Evolutionary conservation across 2,113 vertebrate species (phyloP).

Genomic region (Chlorodrepanis virens): DNA sequence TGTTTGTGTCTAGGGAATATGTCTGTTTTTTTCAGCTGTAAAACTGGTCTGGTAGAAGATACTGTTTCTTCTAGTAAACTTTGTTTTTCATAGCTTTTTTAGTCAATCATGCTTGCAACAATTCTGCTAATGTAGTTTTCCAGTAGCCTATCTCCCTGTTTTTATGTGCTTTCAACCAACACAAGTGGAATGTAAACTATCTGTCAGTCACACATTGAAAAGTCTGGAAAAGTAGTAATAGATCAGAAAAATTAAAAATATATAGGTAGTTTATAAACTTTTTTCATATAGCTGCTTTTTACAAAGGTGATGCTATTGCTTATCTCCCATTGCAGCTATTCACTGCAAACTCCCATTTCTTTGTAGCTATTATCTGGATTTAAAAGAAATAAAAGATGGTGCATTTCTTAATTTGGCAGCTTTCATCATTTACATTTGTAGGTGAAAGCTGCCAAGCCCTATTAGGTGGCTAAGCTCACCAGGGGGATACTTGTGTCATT

Average conservation of each 20-base stretch:
- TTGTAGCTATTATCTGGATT: background rate
- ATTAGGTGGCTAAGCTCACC: background rate
- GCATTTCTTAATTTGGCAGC: background rate
- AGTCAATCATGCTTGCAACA: background rate
- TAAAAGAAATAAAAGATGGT: background rate
- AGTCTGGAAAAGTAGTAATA: background rate
- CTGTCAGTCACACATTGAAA: background rate
- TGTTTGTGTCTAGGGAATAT: background rate
- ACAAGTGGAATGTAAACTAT: background rate
- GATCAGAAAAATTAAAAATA: background rate
- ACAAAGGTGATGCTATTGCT: background rate
- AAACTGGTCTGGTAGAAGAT: background rate
- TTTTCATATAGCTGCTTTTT: background rate
- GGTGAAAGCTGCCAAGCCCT: constrained; percentile 30
- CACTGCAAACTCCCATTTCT: background rate
- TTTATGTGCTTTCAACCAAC: background rate
- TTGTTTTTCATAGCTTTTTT: background rate
- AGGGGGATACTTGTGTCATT: background rate
- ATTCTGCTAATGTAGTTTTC: background rate
- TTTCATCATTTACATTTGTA: constrained; percentile 9
- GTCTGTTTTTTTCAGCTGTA: background rate
- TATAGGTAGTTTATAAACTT: background rate
- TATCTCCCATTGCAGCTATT: background rate
- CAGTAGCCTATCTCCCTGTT: background rate
- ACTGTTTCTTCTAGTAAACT: background rate